Conservation (phyloP, 1,140 invertebrate species). For the Sminthurides bifidus region DNA sequence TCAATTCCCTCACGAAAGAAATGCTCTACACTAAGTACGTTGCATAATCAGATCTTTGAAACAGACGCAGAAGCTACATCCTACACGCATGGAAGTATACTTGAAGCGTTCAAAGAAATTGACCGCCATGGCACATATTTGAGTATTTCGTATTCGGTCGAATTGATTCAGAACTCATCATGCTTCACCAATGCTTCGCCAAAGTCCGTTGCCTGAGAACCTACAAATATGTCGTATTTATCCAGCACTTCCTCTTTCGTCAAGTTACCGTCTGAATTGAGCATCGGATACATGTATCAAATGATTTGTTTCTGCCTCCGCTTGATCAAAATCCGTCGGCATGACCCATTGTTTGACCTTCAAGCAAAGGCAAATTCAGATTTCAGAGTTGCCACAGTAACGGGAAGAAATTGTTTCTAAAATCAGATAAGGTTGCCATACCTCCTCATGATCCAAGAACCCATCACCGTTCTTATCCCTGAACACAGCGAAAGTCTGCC, state of each 20-base stretch:
- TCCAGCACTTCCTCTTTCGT: conserved; percentile 83
- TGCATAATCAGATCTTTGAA: too few species aligned
- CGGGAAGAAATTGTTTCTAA: background rate
- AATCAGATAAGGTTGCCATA: conserved; percentile 34
- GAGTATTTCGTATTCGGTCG: too few species aligned
- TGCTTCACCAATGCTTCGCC: conserved; percentile 87
- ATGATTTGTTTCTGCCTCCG: conserved; percentile 87
- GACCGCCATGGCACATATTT: too few species aligned
- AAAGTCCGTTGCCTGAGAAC: conserved; percentile 97
- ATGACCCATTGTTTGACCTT: conserved; percentile 84
- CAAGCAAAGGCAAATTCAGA: conserved; percentile 12
- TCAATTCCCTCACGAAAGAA: too few species aligned
- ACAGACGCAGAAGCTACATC: too few species aligned
- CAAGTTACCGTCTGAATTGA: conserved; percentile 77
- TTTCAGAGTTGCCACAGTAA: conserved; percentile 8
- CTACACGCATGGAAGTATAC: too few species aligned
- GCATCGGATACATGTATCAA: conserved; percentile 87
- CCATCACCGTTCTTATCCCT: conserved; percentile 79
- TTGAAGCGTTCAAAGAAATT: too few species aligned
- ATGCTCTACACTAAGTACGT: too few species aligned
- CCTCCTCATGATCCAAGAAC: conserved; percentile 73
- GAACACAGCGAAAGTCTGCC: conserved; percentile 76
- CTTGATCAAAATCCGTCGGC: conserved; percentile 91
- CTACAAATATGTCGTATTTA: conserved; percentile 96
- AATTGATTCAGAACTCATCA: conserved; percentile 90